Base-by-base conservation (phyloP, 2,888 invertebrate genomes). In the Anodontia alba region DNA sequence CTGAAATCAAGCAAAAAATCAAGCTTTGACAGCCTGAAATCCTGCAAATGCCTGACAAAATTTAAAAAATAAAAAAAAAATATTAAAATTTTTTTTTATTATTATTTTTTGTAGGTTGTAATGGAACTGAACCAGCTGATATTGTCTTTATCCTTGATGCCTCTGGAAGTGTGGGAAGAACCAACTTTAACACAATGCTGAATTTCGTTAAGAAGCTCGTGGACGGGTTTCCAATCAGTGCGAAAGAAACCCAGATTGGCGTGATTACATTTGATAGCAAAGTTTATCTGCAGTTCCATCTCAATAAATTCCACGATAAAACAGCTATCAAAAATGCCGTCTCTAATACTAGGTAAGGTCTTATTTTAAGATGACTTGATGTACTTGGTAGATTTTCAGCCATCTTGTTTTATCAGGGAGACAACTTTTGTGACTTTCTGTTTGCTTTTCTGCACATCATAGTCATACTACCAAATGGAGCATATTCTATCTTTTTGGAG, bases 141-240 rank as follows among this genome's bases (percentile, higher is more conserved):
- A 88, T 93, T 20, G 89, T 89, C 8, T 93, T 93, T 83, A 87
- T 92, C 42, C 80, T 93, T 46, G 93, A 93, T 83, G 89, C 91
- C 10, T 91, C 91, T 29, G 92, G 91, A 36, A 91, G 92, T 78
- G 90, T 92, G 36, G 90, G 91, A 12, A 75, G 81, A 36, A 76
- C 86, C 36, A 90, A 91, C 69, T 92, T 90, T 84, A 81, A 89
- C 20, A 87, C 89, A 42, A 88, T 91, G 67, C 81, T 90, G 12
- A 76, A 82, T 26, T 93, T 93, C 73, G 90, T 92, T 31, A 91
- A 91, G 83, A 83, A 81, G 26, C 71, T 91, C 77, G 86, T 90
- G 0, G 80, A 88, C 51, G 87, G 91, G 42, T 88, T 92, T 70
- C 84, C 90, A 31, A 81, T 92, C 49, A 87, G 89, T 26, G 77